These are phyloP conservation scores for Philypnodon macrostomus DNA, from an alignment of 2,797 vertebrate species.

Conservation along the genomic window DNA sequence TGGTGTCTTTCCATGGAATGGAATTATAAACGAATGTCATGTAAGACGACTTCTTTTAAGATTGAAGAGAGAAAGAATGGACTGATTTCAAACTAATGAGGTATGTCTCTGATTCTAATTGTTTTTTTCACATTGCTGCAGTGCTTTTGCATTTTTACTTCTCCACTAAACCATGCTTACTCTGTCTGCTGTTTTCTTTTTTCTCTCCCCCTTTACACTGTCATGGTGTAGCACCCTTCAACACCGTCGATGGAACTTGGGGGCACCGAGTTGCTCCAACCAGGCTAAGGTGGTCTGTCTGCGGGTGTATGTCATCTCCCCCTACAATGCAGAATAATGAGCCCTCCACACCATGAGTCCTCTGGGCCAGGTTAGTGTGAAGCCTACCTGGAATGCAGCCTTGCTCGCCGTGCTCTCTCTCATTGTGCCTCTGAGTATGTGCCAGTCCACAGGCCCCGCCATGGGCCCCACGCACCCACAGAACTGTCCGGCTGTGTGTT, in stretches of 20 bases:
- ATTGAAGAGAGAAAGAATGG: slow-evolving; percentile 61
- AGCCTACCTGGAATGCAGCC: slow-evolving; percentile 92
- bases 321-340: slow-evolving; percentile 96
- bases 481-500: slow-evolving; percentile 93
- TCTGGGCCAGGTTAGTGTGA: slow-evolving; percentile 97
- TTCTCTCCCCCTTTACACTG: slow-evolving; percentile 37
- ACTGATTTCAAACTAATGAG: slow-evolving; percentile 79
- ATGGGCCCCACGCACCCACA: slow-evolving; percentile 82
- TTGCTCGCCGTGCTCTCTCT: slow-evolving; percentile 90
- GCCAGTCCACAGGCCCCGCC: slow-evolving; percentile 78
- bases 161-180: slow-evolving; percentile 52
- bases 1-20: slow-evolving; percentile 41
- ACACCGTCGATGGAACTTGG: slow-evolving; percentile 87
- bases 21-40: slow-evolving; percentile 57
- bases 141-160: slow-evolving; percentile 46
- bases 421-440: slow-evolving; percentile 87
- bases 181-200: slow-evolving; percentile 37
- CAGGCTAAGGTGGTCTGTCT: slow-evolving; percentile 87
- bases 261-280: slow-evolving; percentile 86
- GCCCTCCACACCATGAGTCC: slow-evolving; percentile 98
- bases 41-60: slow-evolving; percentile 57
- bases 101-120: slow-evolving; percentile 73
- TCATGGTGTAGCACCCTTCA: slow-evolving; percentile 70
- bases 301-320: slow-evolving; percentile 80
- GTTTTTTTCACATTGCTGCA: slow-evolving; percentile 53